phyloP scores from a whole-genome alignment of 2,888 invertebrate species.

The Drosophila phalerata region DNA sequence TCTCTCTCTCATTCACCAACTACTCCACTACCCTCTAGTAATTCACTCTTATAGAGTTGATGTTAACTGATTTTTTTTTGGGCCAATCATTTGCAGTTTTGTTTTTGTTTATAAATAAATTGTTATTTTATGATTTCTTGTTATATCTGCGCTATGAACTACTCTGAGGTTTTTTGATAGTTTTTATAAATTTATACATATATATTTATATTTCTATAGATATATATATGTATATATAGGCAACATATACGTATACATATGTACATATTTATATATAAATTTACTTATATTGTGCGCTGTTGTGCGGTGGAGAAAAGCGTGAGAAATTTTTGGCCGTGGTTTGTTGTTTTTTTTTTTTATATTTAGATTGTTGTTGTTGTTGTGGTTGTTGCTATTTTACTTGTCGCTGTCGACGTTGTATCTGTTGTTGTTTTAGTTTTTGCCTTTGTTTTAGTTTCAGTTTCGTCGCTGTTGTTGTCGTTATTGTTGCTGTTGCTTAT shows the following conservation, averaged over 20 bases:
- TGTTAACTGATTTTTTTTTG: not conserved
- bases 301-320: slow-evolving; percentile 75
- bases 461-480: slow-evolving; percentile 35
- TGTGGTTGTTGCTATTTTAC: slow-evolving; percentile 57
- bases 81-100: slow-evolving; percentile 2
- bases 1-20: not conserved
- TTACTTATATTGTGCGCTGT: slow-evolving; percentile 33
- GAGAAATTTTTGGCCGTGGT: slow-evolving; percentile 81
- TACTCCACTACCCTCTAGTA: not conserved
- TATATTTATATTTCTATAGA: slow-evolving; percentile 2
- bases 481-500: slow-evolving; percentile 53
- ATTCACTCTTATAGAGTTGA: not conserved
- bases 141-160: slow-evolving; percentile 16
- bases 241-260: not conserved
- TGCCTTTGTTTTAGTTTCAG: slow-evolving; percentile 65
- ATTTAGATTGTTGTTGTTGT: slow-evolving; percentile 39
- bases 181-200: slow-evolving; percentile 16
- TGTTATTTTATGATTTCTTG: slow-evolving; percentile 31
- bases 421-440: slow-evolving; percentile 43
- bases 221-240: slow-evolving; percentile 6
- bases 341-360: slow-evolving; percentile 60
- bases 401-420: slow-evolving; percentile 61
- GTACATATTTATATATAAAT: slow-evolving; percentile 9
- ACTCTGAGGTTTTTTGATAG: slow-evolving; percentile 30
- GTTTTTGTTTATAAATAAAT: slow-evolving; percentile 42